Base-by-base conservation (phyloP, 2,888 invertebrate species). In the Drosophila flavopinicola region DNA sequence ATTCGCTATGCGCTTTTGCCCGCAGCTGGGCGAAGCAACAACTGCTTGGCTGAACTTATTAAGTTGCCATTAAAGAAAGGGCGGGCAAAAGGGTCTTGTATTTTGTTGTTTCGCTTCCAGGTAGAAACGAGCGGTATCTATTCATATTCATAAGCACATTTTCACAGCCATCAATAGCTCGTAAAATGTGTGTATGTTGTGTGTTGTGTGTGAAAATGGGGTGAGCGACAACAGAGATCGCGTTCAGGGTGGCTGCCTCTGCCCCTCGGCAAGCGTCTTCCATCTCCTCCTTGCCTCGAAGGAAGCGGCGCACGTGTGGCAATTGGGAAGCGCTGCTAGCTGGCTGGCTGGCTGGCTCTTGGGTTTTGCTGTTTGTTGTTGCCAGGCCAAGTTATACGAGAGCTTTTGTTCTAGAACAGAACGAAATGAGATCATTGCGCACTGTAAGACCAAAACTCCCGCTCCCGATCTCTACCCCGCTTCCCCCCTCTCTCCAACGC, bases 161-260 rank as follows among this genome's bases (percentile, higher is more conserved):
- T 85, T 75, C 83, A 85, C 69, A 71, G 85, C 85, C 85, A 79
- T 85, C 79, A 80, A 80, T 85, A 76, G 85, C 61, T 80, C 79
- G 79, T 80, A 83, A 83, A 78, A 79, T 74, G 79, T 78, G 75
- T 85, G n/a, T n/a, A n/a, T n/a, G n/a, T n/a, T n/a, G n/a, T n/a
- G n/a, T n/a, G n/a, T n/a, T n/a, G n/a, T n/a, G 75, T 79, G 85
- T 78, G 82, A 78, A 84, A 84, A 61, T 74, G 78, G 65, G 78
- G 82, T 76, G 37, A 49, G 30, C 44, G 48, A 20, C 17, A 37
- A 23, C 30, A 15, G 37, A 17, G 45, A 33, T 41, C 59, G 53
- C 76, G 79, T 79, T 75, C 79, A 45, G 75, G 75, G 80, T 75
- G 75, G 79, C 67, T 77, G 75, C 6, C n/a, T 32, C 45, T 15